Evolutionary conservation across 2,797 vertebrate species (phyloP), one percentile per base, ranked within the genome.

Genomic region (Microctenopoma stevenorrisi): DNA sequence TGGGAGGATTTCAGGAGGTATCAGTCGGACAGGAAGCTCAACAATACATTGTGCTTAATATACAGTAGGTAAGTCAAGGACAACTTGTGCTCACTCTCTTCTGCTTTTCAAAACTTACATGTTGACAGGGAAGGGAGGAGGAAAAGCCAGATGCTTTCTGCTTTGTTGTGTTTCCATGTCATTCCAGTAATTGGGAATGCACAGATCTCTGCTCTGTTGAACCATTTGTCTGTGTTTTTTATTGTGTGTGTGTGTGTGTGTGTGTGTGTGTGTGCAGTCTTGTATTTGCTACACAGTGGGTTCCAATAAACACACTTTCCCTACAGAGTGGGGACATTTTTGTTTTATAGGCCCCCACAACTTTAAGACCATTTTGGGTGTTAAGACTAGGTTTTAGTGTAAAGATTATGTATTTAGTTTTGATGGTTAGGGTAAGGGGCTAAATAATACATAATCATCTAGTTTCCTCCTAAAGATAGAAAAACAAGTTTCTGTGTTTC

Each of bases 1-100:
- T 98, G 96, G 96, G 97, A 98, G 76, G 96, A 99, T 83, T 94
- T 96, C 83, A 92, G 94, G 71, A 92, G 96, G 35, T 97, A 94
- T 83, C 93, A 94, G 74, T 88, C 94, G 0, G 97, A 98, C 90
- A 95, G 82, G 86, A 92, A 94, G 89, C 92, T 97, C 88, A 98
- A 99, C 90, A 93, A 92, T 72, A 95, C 70, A 51, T 90, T 85
- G 1, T 97, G 96, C 72, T 85, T 93, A 68, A 28, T 96, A 76
- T 98, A 96, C 68, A 94, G 91, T 95, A 97, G 96, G 97, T 98
- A 95, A 94, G 83, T 42, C 18, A 62, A 37, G 58, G n/a, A 57
- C 40, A 54, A 2, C 8, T 85, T 78, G 74, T 78, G 79, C 65
- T 70, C 28, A 43, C 38, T 42, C 18, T 48, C 59, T 69, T 75